Base-by-base conservation (phyloP, 2,888 invertebrate species). In the Chorisops tibialis region DNA sequence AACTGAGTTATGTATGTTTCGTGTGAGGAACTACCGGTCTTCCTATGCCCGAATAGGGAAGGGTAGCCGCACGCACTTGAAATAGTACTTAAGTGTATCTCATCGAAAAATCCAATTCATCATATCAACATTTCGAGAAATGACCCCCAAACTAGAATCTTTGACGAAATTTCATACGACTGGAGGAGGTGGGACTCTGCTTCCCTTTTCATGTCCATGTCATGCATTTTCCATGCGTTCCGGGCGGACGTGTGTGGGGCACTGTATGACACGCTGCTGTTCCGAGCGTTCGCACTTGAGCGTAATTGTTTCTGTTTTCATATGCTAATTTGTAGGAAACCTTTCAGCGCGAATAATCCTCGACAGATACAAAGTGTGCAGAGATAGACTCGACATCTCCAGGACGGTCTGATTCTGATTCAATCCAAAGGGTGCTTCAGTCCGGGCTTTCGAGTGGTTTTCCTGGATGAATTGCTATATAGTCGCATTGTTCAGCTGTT, bases 271-370 rank as follows among this genome's bases (percentile, higher is more conserved):
- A 43, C 11, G 45, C 12, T 43, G 43, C 54, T 54, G 30, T 18
- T 30, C 30, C 24, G 12, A 30, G 21, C 56, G 45, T 56, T 45
- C 30, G 21, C 56, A 56, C 45, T 60, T 47, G 41, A 60, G 22
- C 30, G 62, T 61, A 63, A 65, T 63, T 65, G 63, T 63, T 65
- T 65, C 65, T 63, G 63, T 65, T 65, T 65, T 65, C 65, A 65
- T 65, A 65, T 65, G 65, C 65, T 65, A 65, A 65, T 65, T 65
- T 63, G 59, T 51, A 37, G 62, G 59, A 48, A 60, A 50, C 43
- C 41, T 60, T 48, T 49, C 49, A 45, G 14, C 7, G 48, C 59
- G 37, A 59, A 47, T 47, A 59, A 38, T 48, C 3, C 14, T 14
- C 19, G 38, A 21, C 14, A 48, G 4, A 38, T 48, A 37, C 30